Percentiles rank a stretch among this genome's conserved stretches.
phyloP scores from a whole-genome alignment of 2,113 vertebrate genomes.

The Paramormyrops kingsleyae region DNA sequence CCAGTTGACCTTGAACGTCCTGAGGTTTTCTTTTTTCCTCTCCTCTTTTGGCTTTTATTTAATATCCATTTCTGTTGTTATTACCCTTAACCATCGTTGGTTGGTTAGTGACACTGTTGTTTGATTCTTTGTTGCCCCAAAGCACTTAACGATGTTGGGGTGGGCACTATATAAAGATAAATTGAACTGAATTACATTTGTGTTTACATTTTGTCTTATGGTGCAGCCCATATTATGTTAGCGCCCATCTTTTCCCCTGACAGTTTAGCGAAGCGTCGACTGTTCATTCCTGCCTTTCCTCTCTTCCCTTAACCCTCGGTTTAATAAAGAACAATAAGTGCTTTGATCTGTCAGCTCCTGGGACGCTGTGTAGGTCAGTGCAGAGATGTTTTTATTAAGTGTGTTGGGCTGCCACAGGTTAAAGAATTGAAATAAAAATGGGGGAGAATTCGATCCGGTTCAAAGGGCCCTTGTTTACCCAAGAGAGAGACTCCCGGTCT shows the following conservation, averaged over 20 bases:
- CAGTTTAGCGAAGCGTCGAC: neutral
- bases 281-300: neutral
- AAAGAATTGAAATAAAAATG: neutral
- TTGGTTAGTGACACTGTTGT: neutral
- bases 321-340: constrained; percentile 14
- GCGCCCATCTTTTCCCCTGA: neutral
- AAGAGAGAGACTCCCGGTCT: neutral
- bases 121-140: neutral
- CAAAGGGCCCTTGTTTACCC: neutral
- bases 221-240: neutral
- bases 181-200: neutral
- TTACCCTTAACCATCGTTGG: neutral
- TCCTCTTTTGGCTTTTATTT: neutral
- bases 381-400: constrained; percentile 15
- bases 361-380: constrained; percentile 18
- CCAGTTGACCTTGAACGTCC: neutral
- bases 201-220: neutral
- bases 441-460: constrained; percentile 3
- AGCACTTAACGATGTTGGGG: neutral
- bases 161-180: neutral
- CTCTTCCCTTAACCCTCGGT: neutral
- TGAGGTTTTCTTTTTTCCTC: neutral
- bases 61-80: neutral
- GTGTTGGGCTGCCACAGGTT: constrained; percentile 5
- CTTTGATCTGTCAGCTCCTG: constrained; percentile 6